Conservation (phyloP, 1,140 invertebrate genomes). For the Cydia strobilella region DNA sequence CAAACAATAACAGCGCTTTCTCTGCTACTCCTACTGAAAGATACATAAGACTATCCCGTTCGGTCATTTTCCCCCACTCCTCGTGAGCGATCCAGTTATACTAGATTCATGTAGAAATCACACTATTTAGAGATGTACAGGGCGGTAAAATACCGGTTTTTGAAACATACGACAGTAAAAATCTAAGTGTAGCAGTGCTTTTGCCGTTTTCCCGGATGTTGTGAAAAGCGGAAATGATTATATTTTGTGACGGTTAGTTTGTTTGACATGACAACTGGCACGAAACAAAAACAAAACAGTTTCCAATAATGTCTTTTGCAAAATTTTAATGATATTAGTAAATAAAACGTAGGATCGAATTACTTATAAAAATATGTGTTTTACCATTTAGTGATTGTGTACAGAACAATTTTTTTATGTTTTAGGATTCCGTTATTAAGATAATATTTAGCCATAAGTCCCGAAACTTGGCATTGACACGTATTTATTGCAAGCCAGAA, state of each 20-base stretch:
- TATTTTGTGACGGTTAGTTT: slow-evolving; percentile 11
- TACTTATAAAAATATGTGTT: slow-evolving; percentile 7
- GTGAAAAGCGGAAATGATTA: slow-evolving; percentile 30
- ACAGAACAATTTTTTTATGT: slow-evolving; percentile 45
- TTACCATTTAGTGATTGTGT: slow-evolving; percentile 31
- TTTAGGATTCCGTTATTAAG: slow-evolving; percentile 46
- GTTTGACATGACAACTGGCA: slow-evolving; percentile 42
- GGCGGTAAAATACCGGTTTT: background rate
- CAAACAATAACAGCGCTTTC: too few species aligned
- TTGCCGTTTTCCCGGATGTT: slow-evolving; percentile 27
- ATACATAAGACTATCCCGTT: too few species aligned
- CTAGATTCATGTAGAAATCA: too few species aligned
- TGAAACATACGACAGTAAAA: background rate
- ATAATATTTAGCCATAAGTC: slow-evolving; percentile 41
- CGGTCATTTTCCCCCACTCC: too few species aligned
- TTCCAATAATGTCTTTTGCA: slow-evolving; percentile 62
- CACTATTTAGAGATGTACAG: background rate
- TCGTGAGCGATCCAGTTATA: too few species aligned
- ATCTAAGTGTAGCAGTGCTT: background rate
- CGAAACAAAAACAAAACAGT: slow-evolving; percentile 69
- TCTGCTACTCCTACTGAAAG: too few species aligned
- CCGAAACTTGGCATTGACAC: slow-evolving; percentile 37
- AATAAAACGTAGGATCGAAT: slow-evolving; percentile 45
- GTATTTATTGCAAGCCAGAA: slow-evolving; percentile 42
- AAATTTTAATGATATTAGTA: slow-evolving; percentile 67